Base-by-base conservation (phyloP, 2,888 invertebrate genomes). In the Caenorhabditis sp. region DNA sequence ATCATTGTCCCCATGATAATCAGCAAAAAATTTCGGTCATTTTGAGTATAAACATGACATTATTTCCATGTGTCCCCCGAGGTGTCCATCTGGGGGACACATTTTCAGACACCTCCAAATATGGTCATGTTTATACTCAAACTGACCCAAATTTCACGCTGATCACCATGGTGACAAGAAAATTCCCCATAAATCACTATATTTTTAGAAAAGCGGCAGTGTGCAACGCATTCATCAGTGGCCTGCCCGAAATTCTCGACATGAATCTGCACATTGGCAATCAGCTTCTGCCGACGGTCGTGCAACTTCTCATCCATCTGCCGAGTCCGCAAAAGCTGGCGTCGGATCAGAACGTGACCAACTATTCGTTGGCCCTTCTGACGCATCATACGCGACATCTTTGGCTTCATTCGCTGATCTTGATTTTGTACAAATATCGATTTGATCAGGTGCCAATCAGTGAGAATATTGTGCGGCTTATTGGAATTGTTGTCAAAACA, bases 181-280 rank as follows among this genome's bases (percentile, higher is more conserved):
- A 31, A 31, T 6, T 6, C 31, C 10, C 31, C 4, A n/a, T n/a
- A n/a, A n/a, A n/a, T n/a, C n/a, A n/a, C n/a, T n/a, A n/a, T n/a
- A n/a, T 60, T 86, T 88, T 1, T 89, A 93, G 97, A 84, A 91
- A 92, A 69, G 95, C 96, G 0, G 93, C 97, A 0, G 94, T 95
- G 1, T 97, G 97, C 90, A 96, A 95, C 89, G 95, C 95, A 0
- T 97, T 97, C 88, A 90, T 99, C 88, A 92, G 94, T 36, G 95
- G 95, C 87, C 89, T 97, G 74, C 95, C 97, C 0, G 84, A 90
- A 88, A 89, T 99, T 14, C 88, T 99, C 86, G 99, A 99, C 88
- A 94, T 95, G 88, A 99, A 99, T 89, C 94, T 96, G 88, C 90
- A 93, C 76, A 94, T 99, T 91, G 79, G 81, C 0, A 93, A 93